phyloP scores from a whole-genome alignment of 2,888 invertebrate species.

The Iselma pallidipennis region DNA sequence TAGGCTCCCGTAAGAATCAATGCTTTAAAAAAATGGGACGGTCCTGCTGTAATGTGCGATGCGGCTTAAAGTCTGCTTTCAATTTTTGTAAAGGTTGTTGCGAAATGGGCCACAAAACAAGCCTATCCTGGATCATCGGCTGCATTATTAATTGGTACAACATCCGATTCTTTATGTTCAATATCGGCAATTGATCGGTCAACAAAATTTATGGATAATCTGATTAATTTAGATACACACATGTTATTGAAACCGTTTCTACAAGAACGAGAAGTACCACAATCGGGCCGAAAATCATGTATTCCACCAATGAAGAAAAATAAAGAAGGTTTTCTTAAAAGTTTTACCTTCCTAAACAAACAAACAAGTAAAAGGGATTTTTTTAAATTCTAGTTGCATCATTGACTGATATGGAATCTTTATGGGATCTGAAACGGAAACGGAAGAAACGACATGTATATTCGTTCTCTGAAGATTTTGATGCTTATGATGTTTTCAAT shows the following conservation, averaged over 20 bases:
- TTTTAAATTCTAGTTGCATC: not conserved
- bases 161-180: conserved; percentile 62
- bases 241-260: conserved; percentile 38
- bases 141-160: conserved; percentile 58
- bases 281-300: conserved; percentile 35
- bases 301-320: conserved; percentile 34
- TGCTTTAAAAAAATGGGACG: too few relatives aligned
- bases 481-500: conserved; percentile 49
- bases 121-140: conserved; percentile 59
- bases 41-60: too few relatives aligned
- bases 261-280: conserved; percentile 23
- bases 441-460: conserved; percentile 41
- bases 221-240: conserved; percentile 33
- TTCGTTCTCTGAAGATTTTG: conserved; percentile 46
- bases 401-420: conserved; percentile 4
- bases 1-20: too few relatives aligned
- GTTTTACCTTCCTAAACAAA: too few relatives aligned
- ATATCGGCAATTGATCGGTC: conserved; percentile 64
- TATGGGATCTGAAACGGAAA: conserved; percentile 27
- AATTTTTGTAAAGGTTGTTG: conserved; percentile 49
- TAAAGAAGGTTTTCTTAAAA: conserved; percentile 13
- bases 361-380: not conserved
- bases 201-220: conserved; percentile 53
- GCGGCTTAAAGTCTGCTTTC: too few relatives aligned
- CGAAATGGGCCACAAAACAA: conserved; percentile 56